Evolutionary conservation across 2,888 invertebrate genomes (phyloP), one percentile per base, ranked within the genome.

Genomic region (Galeruca laticollis): DNA sequence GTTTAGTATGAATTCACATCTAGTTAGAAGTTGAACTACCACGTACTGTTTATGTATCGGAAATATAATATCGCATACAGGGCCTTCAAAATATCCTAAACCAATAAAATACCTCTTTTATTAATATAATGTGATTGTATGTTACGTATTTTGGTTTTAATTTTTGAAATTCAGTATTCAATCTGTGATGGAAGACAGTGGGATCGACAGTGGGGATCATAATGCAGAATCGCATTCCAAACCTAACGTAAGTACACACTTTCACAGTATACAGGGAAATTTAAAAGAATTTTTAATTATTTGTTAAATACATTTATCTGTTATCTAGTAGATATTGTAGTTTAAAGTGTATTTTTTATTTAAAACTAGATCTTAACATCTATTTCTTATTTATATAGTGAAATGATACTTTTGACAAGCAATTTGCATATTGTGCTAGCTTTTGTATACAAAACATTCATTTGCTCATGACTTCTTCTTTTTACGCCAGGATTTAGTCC

Each of bases 151-250:
- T 43, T 57, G 18, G 63, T 52, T 40, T 1, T 15, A 47, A 52
- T 47, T 33, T 33, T 52, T 33, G 47, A 40, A 11, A 56, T 21
- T 37, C 4, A 20, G 15, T 13, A 26, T 31, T 31, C 26, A 43
- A 66, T 47, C 51, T 67, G 73, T 70, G 71, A 87, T 87, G 87
- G 87, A 88, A 82, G 87, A 88, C 79, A 88, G 88, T 81, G 88
- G 88, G 21, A 88, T 88, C 35, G 82, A 88, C 77, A 87, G 87
- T 75, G 86, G 86, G 35, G 87, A 88, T 79, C 87, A 83, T 71
- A 82, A 84, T 81, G 84, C 82, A 81, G 79, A 87, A 84, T 69
- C 78, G 69, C 68, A 77, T 71, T 73, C 70, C 68, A 81, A 82
- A 73, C 81, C 79, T 57, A 77, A 72, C 68, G 82, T 80, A 78